Base-by-base conservation (phyloP, 2,888 invertebrate genomes). In the Drosophila merina region DNA sequence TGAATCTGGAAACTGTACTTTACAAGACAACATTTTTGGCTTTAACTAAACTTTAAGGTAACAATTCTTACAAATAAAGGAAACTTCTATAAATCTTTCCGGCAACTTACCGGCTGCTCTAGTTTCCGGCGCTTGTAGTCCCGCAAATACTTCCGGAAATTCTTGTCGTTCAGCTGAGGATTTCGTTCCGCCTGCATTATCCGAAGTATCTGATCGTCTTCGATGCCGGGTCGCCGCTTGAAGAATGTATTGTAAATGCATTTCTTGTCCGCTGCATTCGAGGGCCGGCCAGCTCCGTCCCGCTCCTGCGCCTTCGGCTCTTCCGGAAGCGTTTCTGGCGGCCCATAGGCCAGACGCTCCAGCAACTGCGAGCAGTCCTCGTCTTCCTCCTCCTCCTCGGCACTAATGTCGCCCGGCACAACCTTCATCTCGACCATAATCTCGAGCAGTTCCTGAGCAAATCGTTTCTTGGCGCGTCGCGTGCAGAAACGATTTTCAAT, bases 351-450 rank as follows among this genome's bases (percentile, higher is more conserved):
- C 31, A 64, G 26, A 0, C 64, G 64, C 10, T 52, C 31, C 14
- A 64, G 56, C 10, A 76, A 57, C 14, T 74, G 12, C 26, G 48
- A 38, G 31, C 57, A 71, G 48, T 83, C 63, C 9, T 72, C 62
- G 6, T 79, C 79, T 14, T 86, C 87, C 20, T 79, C 79, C 4
- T 87, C 88, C 14, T 89, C 88, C 51, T 97, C 97, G 92, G 96
- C 96, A 75, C 96, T 96, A 30, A 89, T 74, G 8, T 89, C 89
- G 4, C 77, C 84, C 1, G 75, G 59, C 12, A 80, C 66, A 54
- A 95, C 94, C n/a, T 95, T 95, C 54, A 95, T 93, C 78, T 96
- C 95, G 77, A 94, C 94, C 80, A 94, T 87, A 30, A 97, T 94
- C 59, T 95, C 94, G 50, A 94, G 92, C 49, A 97, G 92, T 86